Evolutionary conservation across 2,113 vertebrate genomes (phyloP), one percentile per base, ranked within the genome.

Genomic region (Ancistrus triradiatus): DNA sequence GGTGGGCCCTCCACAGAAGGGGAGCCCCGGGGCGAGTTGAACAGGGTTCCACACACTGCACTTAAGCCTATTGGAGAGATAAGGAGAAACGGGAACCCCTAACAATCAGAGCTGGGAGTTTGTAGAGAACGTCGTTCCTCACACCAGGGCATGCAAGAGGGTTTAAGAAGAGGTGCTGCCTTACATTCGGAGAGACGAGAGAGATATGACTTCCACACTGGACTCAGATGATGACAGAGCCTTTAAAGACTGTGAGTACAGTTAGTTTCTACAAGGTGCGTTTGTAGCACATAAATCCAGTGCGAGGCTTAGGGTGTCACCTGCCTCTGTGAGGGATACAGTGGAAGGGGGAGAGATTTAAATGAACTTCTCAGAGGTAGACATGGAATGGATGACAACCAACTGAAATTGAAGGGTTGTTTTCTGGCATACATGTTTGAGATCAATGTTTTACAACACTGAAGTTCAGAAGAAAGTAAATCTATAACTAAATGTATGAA

Each of bases 181-280:
- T 43, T 47, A 33, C 46, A 9, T 46, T 49, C 52, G 38, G 28
- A 28, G 47, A 35, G n/a, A n/a, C n/a, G n/a, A n/a, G 42, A 28
- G 40, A 37, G 27, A 68, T 35, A 75, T 67, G 49, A 71, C 51
- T 56, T 68, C 60, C 24, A 51, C 25, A 46, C 13, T 37, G 31
- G 63, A 71, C 17, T 75, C 65, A 49, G 64, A 75, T 35, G 73
- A 75, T 63, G 68, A 68, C 50, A 68, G 50, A 57, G 24, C 69
- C 38, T 71, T 75, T 15, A 68, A 61, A 64, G 73, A 75, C 56
- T 68, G 73, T 75, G 40, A 71, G 73, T 75, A 70, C 3, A 19
- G 19, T 4, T 48, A 14, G 15, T 31, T 53, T 14, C 50, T 40
- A 35, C 33, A 65, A n/a, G 2, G 33, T 21, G 28, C 11, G 50